A percentile compares a stretch with the other conserved stretches of the same genome.
These are phyloP conservation scores for Mayetiola destructor DNA, from an alignment of 2,888 invertebrate genomes.

Conservation along the genomic window DNA sequence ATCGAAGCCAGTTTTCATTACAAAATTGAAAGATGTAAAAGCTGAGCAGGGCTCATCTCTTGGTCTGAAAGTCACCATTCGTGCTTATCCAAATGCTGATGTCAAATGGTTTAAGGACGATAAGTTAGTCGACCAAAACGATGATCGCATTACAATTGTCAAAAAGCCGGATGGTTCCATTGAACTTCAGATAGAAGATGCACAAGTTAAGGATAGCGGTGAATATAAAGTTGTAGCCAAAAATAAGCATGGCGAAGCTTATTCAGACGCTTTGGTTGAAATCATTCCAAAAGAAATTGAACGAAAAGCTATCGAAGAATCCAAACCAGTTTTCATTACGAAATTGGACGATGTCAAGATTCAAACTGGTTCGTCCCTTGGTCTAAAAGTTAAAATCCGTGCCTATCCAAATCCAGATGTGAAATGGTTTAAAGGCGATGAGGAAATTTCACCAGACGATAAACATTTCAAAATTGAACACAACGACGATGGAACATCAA, in stretches of 20 bases:
- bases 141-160: conserved; percentile 63
- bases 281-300: conserved; percentile 62
- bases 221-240: conserved; percentile 64
- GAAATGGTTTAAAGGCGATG: conserved; percentile 75
- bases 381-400: conserved; percentile 71
- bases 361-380: conserved; percentile 69
- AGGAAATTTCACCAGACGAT: conserved; percentile 56
- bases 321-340: conserved; percentile 53
- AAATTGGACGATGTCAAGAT: conserved; percentile 67
- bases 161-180: conserved; percentile 82
- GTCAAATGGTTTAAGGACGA: conserved; percentile 74
- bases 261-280: conserved; percentile 39
- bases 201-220: conserved; percentile 69
- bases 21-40: conserved; percentile 52
- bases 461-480: conserved; percentile 69
- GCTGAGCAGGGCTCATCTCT: conserved; percentile 77
- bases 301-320: conserved; percentile 46
- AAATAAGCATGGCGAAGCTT: conserved; percentile 71
- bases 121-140: conserved; percentile 57
- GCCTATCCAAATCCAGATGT: conserved; percentile 78
- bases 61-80: conserved; percentile 60
- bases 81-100: conserved; percentile 77
- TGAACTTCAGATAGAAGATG: conserved; percentile 77
- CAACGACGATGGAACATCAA: conserved; percentile 58
- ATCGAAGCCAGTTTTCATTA: conserved; percentile 58